Evolutionary conservation across 2,797 vertebrate genomes (phyloP).

Genomic region (Kryptopterus vitreolus): DNA sequence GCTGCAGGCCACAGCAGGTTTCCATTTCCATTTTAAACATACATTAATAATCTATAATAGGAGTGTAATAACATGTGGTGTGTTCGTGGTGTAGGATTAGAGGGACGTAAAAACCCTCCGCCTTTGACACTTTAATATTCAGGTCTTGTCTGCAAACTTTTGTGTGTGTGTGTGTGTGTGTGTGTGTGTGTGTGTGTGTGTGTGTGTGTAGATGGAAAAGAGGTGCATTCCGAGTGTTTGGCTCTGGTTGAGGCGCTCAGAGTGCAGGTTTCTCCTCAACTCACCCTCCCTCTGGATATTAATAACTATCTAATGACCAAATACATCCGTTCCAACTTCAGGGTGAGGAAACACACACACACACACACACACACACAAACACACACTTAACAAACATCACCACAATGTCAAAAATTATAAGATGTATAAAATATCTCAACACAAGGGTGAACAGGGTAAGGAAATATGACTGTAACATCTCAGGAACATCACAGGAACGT

Average conservation of each 20-base stretch:
- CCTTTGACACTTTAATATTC: not conserved
- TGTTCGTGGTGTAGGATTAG: not conserved
- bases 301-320: constrained; percentile 93
- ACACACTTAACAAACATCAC: not conserved
- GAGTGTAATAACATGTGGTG: too few species aligned
- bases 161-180: constrained; percentile 22
- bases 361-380: not conserved
- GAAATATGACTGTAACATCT: too few species aligned
- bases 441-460: not conserved
- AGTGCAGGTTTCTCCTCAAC: constrained; percentile 79
- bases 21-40: not conserved
- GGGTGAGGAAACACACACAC: constrained; percentile 69
- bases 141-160: not conserved
- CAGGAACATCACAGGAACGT: too few species aligned
- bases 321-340: constrained; percentile 86
- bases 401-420: too few species aligned
- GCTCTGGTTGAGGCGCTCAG: constrained; percentile 81
- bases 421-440: not conserved
- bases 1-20: constrained; percentile 70
- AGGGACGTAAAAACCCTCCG: not conserved
- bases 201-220: constrained; percentile 70
- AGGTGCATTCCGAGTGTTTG: constrained; percentile 77
- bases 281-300: constrained; percentile 89
- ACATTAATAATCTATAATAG: not conserved
- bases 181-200: constrained; percentile 39